Conservation (phyloP, 2,113 vertebrate species). For the Empidonax alnorum region DNA sequence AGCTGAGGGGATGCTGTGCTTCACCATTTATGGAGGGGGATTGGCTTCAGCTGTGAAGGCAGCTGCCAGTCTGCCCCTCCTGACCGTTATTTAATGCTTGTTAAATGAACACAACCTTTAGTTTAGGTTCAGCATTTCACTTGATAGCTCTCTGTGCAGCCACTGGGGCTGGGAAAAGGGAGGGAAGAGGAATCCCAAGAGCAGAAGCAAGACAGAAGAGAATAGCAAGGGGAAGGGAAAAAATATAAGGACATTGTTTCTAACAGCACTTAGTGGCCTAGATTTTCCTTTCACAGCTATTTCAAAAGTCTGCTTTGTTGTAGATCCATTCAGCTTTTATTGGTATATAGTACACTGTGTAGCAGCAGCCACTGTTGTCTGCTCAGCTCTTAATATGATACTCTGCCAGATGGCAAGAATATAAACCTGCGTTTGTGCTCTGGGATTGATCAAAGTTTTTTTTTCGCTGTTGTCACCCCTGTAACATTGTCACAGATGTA, state of each 20-base stretch:
- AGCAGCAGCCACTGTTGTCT: slow-evolving; percentile 63
- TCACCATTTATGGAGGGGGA: slow-evolving; percentile 9
- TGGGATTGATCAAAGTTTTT: slow-evolving; percentile 43
- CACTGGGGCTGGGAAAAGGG: not conserved
- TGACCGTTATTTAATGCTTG: not conserved
- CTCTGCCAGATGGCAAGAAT: slow-evolving; percentile 70
- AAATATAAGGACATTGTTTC: slow-evolving; percentile 54
- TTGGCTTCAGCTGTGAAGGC: slow-evolving; percentile 35
- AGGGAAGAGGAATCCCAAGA: slow-evolving; percentile 41
- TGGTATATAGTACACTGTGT: slow-evolving; percentile 44
- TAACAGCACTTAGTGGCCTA: slow-evolving; percentile 59
- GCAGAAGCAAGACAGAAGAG: slow-evolving; percentile 7
- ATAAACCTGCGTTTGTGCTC: slow-evolving; percentile 68
- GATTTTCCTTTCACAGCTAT: slow-evolving; percentile 65
- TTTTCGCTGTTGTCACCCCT: slow-evolving; percentile 57
- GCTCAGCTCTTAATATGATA: slow-evolving; percentile 60
- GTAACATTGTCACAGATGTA: slow-evolving; percentile 47
- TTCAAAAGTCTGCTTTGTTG: slow-evolving; percentile 62
- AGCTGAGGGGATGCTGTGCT: not conserved
- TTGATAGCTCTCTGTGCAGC: slow-evolving; percentile 17
- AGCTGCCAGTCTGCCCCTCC: slow-evolving; percentile 22
- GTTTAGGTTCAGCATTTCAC: slow-evolving; percentile 47
- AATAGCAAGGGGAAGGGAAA: slow-evolving; percentile 4
- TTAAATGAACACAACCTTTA: slow-evolving; percentile 45
- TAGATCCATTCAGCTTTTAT: slow-evolving; percentile 63